A percentile compares a stretch with the other conserved stretches of the same genome.
Conservation (phyloP, 1,140 invertebrate genomes). For the Oedothorax gibbosus region DNA sequence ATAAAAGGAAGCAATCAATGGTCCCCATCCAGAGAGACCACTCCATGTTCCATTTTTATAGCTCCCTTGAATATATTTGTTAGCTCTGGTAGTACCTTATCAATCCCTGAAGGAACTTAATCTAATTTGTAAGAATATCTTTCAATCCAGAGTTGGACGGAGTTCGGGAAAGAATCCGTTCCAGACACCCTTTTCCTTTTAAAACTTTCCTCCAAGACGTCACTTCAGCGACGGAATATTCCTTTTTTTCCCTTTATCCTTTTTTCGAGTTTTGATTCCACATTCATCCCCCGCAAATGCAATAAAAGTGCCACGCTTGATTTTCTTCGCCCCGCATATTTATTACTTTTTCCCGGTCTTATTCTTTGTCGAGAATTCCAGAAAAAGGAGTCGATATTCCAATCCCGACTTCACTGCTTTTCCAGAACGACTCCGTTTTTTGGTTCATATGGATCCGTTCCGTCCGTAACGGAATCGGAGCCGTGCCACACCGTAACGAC, state of each 20-base stretch:
- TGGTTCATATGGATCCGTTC: slow-evolving; percentile 30
- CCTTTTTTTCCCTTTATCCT: neutral
- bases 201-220: slow-evolving; percentile 11
- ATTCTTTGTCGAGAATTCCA: neutral
- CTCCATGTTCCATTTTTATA: too few relatives aligned
- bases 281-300: slow-evolving; percentile 34
- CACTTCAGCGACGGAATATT: neutral
- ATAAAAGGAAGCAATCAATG: too few relatives aligned
- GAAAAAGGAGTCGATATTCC: slow-evolving; percentile 11
- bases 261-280: slow-evolving; percentile 25
- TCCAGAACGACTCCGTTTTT: neutral
- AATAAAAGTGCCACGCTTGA: slow-evolving; percentile 34
- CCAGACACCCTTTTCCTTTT: slow-evolving; percentile 16
- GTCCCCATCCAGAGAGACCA: too few relatives aligned
- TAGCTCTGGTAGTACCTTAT: too few relatives aligned
- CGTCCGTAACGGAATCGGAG: neutral
- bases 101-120: neutral
- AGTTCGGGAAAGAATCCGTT: slow-evolving; percentile 26
- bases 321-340: slow-evolving; percentile 32
- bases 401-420: neutral
- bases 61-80: too few relatives aligned
- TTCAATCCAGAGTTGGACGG: slow-evolving; percentile 2
- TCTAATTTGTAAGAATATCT: slow-evolving; percentile 1
- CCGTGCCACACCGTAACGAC: slow-evolving; percentile 6
- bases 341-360: slow-evolving; percentile 13